Base-by-base conservation (phyloP, 2,888 invertebrate genomes). In the Drosophila kokeensis region DNA sequence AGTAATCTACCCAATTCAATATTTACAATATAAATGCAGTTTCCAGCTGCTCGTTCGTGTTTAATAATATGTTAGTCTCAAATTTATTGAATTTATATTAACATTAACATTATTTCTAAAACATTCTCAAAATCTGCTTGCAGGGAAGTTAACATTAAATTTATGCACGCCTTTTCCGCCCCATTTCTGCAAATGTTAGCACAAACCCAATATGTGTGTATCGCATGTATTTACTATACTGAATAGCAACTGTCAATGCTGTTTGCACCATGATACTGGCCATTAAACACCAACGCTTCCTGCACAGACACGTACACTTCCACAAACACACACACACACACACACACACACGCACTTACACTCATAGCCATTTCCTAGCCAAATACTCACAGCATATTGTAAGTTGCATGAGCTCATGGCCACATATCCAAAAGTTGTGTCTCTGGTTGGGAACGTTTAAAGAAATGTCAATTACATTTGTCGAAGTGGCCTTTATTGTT, bases 391-490 rank as follows among this genome's bases (percentile, higher is more conserved):
- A 81, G 67, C 58, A 64, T 84, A 78, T 71, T 81, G 67, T 81
- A 67, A 64, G 73, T 63, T 69, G 72, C 69, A 76, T 59, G 64
- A 68, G 65, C 65, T 54, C 68, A 68, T 71, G 71, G 62, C 58
- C 54, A 58, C 65, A 68, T 42, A 52, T 63, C 58, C 57, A 61
- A 76, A 68, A 78, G 69, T 68, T 88, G 52, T 69, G 55, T 74
- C 72, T 83, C 53, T 76, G 61, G 73, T 71, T 81, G 40, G 52
- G 42, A 42, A 68, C 66, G 63, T 63, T 82, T 82, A 67, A 84
- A 87, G 83, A 87, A 87, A 87, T 81, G 87, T 88, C 90, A 89
- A 89, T 90, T 87, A 88, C 90, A 90, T 75, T 85, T 81, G 90
- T 81, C 83, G 81, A 87, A 87, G 85, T 70, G 79, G 65, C 76